Evolutionary conservation across 2,113 vertebrate genomes (phyloP).

Genomic region (Strix aluco): DNA sequence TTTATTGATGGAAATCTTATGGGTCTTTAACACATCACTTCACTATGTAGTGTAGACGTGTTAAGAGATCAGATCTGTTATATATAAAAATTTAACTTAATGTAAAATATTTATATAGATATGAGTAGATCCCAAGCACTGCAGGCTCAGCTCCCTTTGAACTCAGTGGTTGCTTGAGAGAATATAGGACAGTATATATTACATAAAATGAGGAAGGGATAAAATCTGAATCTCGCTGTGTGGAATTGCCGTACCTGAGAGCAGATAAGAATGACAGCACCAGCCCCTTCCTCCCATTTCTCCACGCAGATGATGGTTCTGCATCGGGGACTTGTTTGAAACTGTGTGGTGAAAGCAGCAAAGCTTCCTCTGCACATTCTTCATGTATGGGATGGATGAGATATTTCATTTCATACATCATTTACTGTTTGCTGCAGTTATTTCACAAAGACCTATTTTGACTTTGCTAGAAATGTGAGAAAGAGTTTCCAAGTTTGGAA

Average conservation of each 20-base stretch:
- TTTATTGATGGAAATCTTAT: not conserved
- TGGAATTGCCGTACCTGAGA: not conserved
- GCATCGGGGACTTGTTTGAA: not conserved
- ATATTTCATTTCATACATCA: constrained; percentile 63
- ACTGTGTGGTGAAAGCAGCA: not conserved
- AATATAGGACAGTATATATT: not conserved
- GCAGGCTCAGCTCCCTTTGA: not conserved
- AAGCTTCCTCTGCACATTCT: constrained; percentile 28
- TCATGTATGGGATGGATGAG: constrained; percentile 21
- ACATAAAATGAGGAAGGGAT: not conserved
- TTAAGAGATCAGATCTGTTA: not conserved
- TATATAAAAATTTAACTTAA: not conserved
- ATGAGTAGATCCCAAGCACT: not conserved
- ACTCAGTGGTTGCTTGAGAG: not conserved
- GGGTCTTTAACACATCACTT: not conserved
- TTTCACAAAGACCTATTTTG: constrained; percentile 57
- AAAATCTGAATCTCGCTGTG: not conserved
- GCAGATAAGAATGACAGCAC: constrained; percentile 30
- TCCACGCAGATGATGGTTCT: constrained; percentile 3
- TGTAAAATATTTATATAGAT: not conserved
- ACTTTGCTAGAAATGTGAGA: constrained; percentile 41
- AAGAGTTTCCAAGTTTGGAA: constrained; percentile 42
- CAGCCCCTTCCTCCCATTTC: not conserved
- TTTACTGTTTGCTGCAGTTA: constrained; percentile 53
- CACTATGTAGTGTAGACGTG: not conserved